These are phyloP conservation scores for Phenganax stokvisi DNA, from an alignment of 92 coral and sea anemone species.

Conservation along the genomic window DNA sequence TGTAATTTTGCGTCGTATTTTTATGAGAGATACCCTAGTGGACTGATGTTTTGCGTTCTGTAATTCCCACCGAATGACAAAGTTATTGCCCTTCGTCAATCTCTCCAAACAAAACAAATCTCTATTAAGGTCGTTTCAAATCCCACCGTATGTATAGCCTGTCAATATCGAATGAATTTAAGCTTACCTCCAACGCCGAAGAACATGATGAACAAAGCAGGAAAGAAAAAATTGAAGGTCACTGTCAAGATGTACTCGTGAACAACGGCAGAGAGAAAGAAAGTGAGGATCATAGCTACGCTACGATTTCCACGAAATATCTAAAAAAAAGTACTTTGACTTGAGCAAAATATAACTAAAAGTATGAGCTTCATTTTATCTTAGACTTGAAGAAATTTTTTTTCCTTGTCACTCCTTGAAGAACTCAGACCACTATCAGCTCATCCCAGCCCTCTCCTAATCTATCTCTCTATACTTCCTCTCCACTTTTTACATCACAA, in stretches of 20 bases:
- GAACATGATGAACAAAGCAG: constrained; percentile 78
- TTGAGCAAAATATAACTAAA: neutral
- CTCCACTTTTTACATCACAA: too few species aligned
- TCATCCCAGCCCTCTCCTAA: too few species aligned
- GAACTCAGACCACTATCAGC: too few species aligned
- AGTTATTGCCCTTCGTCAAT: too few species aligned
- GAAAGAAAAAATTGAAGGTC: constrained; percentile 83
- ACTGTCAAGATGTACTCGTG: constrained; percentile 81
- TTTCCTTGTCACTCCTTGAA: too few species aligned
- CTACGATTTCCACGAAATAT: constrained; percentile 51
- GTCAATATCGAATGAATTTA: neutral
- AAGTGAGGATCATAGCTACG: constrained; percentile 61
- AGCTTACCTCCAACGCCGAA: constrained; percentile 86
- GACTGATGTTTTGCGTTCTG: neutral
- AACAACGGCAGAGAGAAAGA: constrained; percentile 74
- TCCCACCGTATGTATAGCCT: neutral
- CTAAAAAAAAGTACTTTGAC: constrained; percentile 1
- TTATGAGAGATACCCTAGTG: neutral
- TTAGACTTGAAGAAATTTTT: too few species aligned
- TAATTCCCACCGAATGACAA: too few species aligned
- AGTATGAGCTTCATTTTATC: too few species aligned
- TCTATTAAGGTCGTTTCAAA: neutral
- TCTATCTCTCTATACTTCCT: too few species aligned
- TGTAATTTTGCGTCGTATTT: neutral
- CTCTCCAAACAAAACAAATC: too few species aligned